phyloP scores from a whole-genome alignment of 2,113 vertebrate genomes.

The Girardinichthys multiradiatus region DNA sequence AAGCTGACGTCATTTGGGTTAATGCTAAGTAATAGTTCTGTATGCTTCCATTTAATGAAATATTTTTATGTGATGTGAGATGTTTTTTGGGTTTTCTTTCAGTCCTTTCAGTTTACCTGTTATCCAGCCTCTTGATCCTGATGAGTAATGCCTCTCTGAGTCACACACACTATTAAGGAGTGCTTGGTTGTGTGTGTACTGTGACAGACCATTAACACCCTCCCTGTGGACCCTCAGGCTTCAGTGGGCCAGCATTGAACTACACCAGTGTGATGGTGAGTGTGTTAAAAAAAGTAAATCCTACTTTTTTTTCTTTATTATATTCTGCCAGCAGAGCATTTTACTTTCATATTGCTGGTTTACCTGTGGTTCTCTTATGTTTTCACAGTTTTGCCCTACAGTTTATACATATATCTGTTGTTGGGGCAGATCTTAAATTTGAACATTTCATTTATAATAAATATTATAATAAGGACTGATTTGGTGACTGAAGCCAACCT shows the following conservation, averaged over 20 bases:
- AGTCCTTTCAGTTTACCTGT: background rate
- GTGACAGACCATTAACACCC: slow-evolving; percentile 52
- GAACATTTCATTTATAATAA: too few species aligned
- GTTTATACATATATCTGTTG: too few species aligned
- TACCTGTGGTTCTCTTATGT: too few species aligned
- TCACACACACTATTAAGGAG: slow-evolving; percentile 1
- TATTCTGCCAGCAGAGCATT: too few species aligned
- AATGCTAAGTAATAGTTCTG: background rate
- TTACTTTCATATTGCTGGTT: too few species aligned
- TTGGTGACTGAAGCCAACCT: too few species aligned
- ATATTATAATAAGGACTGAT: too few species aligned
- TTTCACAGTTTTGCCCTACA: too few species aligned
- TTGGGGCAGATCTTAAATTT: too few species aligned
- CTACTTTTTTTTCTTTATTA: background rate
- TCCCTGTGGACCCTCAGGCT: slow-evolving; percentile 30
- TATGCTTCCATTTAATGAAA: background rate
- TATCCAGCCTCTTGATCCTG: background rate
- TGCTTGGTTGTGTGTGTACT: slow-evolving; percentile 19
- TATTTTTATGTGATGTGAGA: background rate
- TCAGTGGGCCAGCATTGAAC: slow-evolving; percentile 8
- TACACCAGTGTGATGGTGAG: slow-evolving; percentile 9
- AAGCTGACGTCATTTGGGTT: background rate
- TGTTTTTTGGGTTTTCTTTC: background rate
- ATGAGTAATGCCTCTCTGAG: slow-evolving; percentile 21
- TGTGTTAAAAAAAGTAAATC: slow-evolving; percentile 33